Evolutionary conservation across 1,140 invertebrate species (phyloP), one percentile per base, ranked within the genome.

Genomic region (Heliconius eleuchia): DNA sequence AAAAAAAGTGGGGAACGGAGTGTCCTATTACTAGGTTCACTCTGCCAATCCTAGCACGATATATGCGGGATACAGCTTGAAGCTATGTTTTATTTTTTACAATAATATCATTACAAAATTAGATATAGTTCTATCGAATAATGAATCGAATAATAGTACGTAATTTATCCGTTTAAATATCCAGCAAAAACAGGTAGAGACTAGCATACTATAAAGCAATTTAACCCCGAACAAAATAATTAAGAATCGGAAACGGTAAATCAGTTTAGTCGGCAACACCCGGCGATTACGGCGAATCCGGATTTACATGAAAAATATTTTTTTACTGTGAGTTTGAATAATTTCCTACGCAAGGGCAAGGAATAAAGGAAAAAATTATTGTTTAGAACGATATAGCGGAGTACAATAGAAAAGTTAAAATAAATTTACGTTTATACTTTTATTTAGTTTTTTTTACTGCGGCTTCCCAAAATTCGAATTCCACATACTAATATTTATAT

Each of bases 151-250:
- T 42, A 42, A 42, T 42, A 11, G 39, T 42, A 42, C 39, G 11
- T 42, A 42, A 42, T 42, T 42, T 13, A 42, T 13, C 13, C 42
- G 13, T 46, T 16, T 46, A 46, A 46, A 46, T 5, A 46, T 46
- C 42, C 5, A 46, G 42, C 13, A 46, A 46, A 16, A 16, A 46
- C 42, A 46, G 42, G 13, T 46, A 46, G 42, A 46, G 13, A 46
- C 42, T 46, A 37, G 34, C 27, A 66, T 30, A 13, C 3, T 57
- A 73, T 74, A 37, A 55, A 74, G 50, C 30, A 74, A 74, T 55
- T 74, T 52, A 55, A 52, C 46, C 13, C 50, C 73, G 50, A 74
- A 74, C 50, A 57, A 74, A 74, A 74, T 55, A 74, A 74, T 74
- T 57, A 74, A 50, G 34, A 55, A 74, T 55, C 73, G 73, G 73